A percentile compares a stretch with the other conserved stretches of the same genome.
Conservation (phyloP, 2,888 invertebrate species). For the Volucella inflata region DNA sequence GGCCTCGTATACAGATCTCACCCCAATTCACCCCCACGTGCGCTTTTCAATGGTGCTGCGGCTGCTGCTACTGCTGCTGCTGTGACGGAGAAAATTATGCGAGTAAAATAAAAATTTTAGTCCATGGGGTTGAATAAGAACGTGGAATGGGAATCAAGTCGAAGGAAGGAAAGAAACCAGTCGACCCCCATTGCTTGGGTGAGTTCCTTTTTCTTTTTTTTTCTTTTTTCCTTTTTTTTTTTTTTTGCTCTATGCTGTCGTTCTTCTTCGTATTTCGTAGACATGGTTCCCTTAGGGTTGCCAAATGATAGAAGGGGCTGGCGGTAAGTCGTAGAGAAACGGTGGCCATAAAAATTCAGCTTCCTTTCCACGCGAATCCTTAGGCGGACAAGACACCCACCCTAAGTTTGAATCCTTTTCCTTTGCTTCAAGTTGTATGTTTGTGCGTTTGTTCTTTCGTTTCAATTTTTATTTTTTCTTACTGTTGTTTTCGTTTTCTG, state of each 20-base stretch:
- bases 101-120: slow-evolving; percentile 70
- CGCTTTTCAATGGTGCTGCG: slow-evolving; percentile 51
- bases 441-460: not conserved
- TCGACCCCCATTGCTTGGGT: slow-evolving; percentile 45
- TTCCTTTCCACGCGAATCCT: slow-evolving; percentile 72
- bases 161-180: slow-evolving; percentile 62
- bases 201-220: slow-evolving; percentile 19
- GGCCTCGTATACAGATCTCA: slow-evolving; percentile 47
- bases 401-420: slow-evolving; percentile 70
- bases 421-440: slow-evolving; percentile 10
- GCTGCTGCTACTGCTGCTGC: slow-evolving; percentile 32
- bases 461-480: slow-evolving; percentile 20
- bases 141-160: slow-evolving; percentile 29
- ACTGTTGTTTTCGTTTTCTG: slow-evolving; percentile 30
- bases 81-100: slow-evolving; percentile 70
- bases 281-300: slow-evolving; percentile 73
- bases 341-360: slow-evolving; percentile 75
- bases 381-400: slow-evolving; percentile 69
- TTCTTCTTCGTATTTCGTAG: slow-evolving; percentile 70
- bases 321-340: slow-evolving; percentile 51
- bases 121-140: slow-evolving; percentile 7
- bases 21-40: slow-evolving; percentile 63
- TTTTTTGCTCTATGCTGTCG: slow-evolving; percentile 31
- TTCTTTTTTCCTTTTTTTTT: slow-evolving; percentile 6
- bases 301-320: slow-evolving; percentile 56